Evolutionary conservation across 2,797 vertebrate species (phyloP), one percentile per base, ranked within the genome.

Genomic region (Meriones psammophilus): DNA sequence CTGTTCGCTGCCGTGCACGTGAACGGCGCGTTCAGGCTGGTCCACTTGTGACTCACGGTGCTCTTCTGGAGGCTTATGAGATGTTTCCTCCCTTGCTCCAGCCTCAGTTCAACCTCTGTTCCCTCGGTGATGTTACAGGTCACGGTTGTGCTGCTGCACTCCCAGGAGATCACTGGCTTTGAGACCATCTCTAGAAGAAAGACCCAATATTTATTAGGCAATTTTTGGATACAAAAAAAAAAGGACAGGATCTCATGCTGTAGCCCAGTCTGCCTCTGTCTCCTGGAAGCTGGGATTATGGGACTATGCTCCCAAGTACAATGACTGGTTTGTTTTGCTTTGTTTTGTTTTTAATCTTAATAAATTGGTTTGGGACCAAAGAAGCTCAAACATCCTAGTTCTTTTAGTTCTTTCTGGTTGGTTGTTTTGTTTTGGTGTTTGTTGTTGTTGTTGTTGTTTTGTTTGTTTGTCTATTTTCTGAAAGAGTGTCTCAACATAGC

Each of bases 171-270:
- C 8, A 1, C 0, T 18, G 97, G 97, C 50, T 77, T 56, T 39
- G 97, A 97, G 73, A 97, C 93, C 42, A 0, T 28, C 79, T 97
- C 97, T 98, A 79, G 60, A 96, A 96, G 30, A 92, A 95, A 95
- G 69, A 94, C 79, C 8, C 60, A 15, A 36, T 66, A 91, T 69
- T 5, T 64, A n/a, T 36, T 30, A 71, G 88, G 60, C 9, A 30
- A 66, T n/a, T 93, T 73, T 71, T 58, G 39, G 30, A 64, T 3
- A 36, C 2, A 58, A 58, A 15, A 58, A 58, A 58, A 58, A 18
- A 58, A 58, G 2, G 56, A 58, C 56, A 58, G 56, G 56, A 36
- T 24, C n/a, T 89, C 24, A 54, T 14, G 28, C 33, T 36, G 22
- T 18, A 78, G 42, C 26, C 58, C 20, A 36, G 39, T 60, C 42